These are phyloP conservation scores for Ciconia stormi DNA, from an alignment of 2,113 vertebrate genomes.

Conservation along the genomic window DNA sequence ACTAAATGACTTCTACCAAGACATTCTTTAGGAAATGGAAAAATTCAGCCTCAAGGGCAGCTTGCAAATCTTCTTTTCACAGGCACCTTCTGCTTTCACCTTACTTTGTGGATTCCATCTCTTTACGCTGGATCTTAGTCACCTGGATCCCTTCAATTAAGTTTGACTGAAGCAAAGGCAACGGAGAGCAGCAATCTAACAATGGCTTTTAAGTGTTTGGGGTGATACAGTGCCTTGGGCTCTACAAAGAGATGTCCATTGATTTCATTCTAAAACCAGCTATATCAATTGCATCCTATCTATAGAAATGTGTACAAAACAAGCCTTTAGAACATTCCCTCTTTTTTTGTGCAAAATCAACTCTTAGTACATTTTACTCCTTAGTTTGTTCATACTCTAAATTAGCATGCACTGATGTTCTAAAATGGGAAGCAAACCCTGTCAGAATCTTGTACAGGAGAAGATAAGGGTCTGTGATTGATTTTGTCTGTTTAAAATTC, in stretches of 20 bases:
- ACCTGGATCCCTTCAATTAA: neutral
- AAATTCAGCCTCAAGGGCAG: neutral
- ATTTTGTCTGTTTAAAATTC: slow-evolving; percentile 8
- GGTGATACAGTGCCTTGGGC: neutral
- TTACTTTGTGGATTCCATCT: neutral
- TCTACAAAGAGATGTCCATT: neutral
- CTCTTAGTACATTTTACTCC: neutral
- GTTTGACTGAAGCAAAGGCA: neutral
- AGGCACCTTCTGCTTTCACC: neutral
- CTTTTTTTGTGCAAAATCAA: neutral
- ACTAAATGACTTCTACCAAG: neutral
- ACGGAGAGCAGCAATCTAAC: neutral
- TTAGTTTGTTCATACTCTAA: neutral
- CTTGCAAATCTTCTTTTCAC: neutral
- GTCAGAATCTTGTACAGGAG: neutral
- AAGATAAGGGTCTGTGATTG: neutral
- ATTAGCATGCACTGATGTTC: neutral
- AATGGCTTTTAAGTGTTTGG: neutral
- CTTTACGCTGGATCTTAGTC: neutral
- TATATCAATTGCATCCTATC: neutral
- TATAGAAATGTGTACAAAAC: neutral
- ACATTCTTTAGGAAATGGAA: neutral
- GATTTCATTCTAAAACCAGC: neutral
- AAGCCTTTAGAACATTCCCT: neutral
- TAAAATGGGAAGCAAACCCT: neutral